These are phyloP conservation scores for Synergus itoensis DNA, from an alignment of 2,888 invertebrate species.

Conservation along the genomic window DNA sequence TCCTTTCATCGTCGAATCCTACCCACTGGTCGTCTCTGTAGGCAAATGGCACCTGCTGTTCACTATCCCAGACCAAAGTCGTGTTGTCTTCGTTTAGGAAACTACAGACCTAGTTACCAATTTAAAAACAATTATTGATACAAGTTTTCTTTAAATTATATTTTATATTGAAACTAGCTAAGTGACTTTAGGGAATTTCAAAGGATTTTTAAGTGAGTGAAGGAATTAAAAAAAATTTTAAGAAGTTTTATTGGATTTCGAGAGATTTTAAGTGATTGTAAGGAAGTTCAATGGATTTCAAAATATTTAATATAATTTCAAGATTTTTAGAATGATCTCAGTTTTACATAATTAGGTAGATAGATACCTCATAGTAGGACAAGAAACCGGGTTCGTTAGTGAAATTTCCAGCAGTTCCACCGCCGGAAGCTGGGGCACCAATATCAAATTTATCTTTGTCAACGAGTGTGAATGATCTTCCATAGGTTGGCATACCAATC, in stretches of 20 bases:
- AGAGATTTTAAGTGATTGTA: too few relatives aligned
- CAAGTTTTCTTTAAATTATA: neutral
- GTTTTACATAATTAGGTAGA: neutral
- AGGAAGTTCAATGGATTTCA: neutral
- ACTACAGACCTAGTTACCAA: slow-evolving; percentile 85
- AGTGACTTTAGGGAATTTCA: too few relatives aligned
- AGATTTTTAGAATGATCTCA: too few relatives aligned
- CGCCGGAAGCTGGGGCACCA: slow-evolving; percentile 93
- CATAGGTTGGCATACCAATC: slow-evolving; percentile 97
- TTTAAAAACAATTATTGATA: neutral
- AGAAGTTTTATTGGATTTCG: too few relatives aligned
- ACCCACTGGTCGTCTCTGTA: slow-evolving; percentile 96
- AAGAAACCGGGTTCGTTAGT: slow-evolving; percentile 96
- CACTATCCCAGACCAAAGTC: slow-evolving; percentile 96
- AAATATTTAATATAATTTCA: neutral
- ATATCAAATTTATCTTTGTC: slow-evolving; percentile 94
- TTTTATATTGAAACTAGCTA: slow-evolving; percentile 5
- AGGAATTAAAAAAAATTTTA: too few relatives aligned
- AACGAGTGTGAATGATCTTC: slow-evolving; percentile 92
- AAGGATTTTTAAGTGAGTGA: too few relatives aligned
- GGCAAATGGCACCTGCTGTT: slow-evolving; percentile 97
- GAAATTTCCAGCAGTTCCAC: slow-evolving; percentile 91
- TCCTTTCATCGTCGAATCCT: slow-evolving; percentile 95
- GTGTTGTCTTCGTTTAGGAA: slow-evolving; percentile 94
- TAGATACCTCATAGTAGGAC: slow-evolving; percentile 91